Base-by-base conservation (phyloP, 2,888 invertebrate genomes). In the Leptinotarsa haldemani region DNA sequence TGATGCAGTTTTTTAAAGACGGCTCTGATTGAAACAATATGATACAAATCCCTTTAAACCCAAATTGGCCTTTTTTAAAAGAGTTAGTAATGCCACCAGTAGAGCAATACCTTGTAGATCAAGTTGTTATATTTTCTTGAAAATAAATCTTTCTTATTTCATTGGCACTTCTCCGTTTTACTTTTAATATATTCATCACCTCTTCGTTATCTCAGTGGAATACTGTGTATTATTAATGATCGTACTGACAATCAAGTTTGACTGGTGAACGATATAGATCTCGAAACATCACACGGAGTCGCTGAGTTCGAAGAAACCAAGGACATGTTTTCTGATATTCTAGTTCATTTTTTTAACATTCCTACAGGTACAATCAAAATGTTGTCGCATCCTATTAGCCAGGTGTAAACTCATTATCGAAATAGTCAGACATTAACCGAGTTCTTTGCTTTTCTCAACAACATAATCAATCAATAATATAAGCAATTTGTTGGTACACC, bases 401-500 rank as follows among this genome's bases (percentile, higher is more conserved):
- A 61, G 25, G 40, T 61, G 58, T 58, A 20, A 58, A n/a, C 61
- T 61, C 61, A 30, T 61, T 61, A 61, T 61, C 25, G 13, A 40
- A 61, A 61, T 61, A 40, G n/a, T n/a, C 61, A n/a, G 40, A 40
- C 61, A 40, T 61, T 61, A 61, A 40, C 30, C 61, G 30, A 40
- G 61, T 61, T 61, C n/a, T 25, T 18, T 61, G 5, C 40, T 25
- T 25, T 4, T 25, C 58, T 25, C 58, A 58, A 25, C 58, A 58
- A 58, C 25, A 40, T 61, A 61, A 61, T 61, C 61, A 61, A 61
- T 61, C 61, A 61, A 61, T 40, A 40, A 61, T 61, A 40, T 40
- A 30, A 61, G 40, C 61, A 61, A 61, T 61, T 61, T 61, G 61
- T 61, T 61, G 4, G 61, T 61, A 61, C 61, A 40, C 61, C 40